Evolutionary conservation across 2,888 invertebrate genomes (phyloP).

Genomic region (Sarcophaga carnaria): DNA sequence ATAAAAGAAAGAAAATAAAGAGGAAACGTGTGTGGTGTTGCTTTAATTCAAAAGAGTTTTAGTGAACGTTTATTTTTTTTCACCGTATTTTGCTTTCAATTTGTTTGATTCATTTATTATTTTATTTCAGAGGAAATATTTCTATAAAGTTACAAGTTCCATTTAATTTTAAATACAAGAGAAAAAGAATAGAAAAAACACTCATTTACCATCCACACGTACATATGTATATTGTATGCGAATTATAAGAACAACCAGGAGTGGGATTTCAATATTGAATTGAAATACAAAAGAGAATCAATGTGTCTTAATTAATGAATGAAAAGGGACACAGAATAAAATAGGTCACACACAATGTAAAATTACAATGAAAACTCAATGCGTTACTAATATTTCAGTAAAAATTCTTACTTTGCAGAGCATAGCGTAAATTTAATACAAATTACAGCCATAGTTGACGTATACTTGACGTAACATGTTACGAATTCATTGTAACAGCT

Average conservation of each 20-base stretch:
- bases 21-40: slow-evolving; percentile 74
- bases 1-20: slow-evolving; percentile 68
- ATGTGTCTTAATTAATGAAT: not conserved
- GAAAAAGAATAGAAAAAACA: too few species aligned
- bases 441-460: too few species aligned
- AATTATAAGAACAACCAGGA: not conserved
- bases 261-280: not conserved
- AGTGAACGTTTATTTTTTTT: slow-evolving; percentile 27
- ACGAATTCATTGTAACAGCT: too few species aligned
- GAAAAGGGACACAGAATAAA: not conserved
- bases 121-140: slow-evolving; percentile 5
- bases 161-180: slow-evolving; percentile 13
- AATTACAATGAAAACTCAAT: too few species aligned
- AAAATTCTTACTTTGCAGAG: too few species aligned
- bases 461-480: too few species aligned
- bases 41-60: slow-evolving; percentile 36
- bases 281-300: not conserved
- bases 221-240: too few species aligned
- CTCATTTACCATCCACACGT: too few species aligned
- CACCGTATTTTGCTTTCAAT: slow-evolving; percentile 50
- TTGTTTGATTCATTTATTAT: slow-evolving; percentile 54
- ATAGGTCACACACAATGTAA: not conserved
- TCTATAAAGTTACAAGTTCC: not conserved
- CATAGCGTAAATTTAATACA: too few species aligned
- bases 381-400: too few species aligned